A percentile compares a stretch with the other conserved stretches of the same genome.
These are phyloP conservation scores for Caenorhabditis japonica DNA, from an alignment of 2,888 invertebrate species.

Conservation along the genomic window DNA sequence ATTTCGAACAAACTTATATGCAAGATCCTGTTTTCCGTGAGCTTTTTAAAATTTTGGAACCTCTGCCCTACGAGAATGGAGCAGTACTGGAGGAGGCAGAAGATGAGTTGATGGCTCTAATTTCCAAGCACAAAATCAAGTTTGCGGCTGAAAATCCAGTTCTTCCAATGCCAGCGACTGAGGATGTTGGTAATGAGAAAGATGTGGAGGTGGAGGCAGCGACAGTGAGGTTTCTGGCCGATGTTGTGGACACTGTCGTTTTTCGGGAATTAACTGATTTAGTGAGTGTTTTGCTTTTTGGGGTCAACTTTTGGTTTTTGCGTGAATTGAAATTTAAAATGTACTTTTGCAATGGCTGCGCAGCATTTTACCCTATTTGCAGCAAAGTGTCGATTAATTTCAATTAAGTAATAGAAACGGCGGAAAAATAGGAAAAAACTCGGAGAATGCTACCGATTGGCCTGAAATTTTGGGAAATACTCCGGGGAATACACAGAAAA, in stretches of 20 bases:
- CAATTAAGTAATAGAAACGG: too few relatives aligned
- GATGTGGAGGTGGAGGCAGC: not conserved
- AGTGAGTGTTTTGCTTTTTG: conserved; percentile 22
- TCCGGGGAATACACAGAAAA: too few relatives aligned
- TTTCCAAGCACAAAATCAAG: conserved; percentile 12
- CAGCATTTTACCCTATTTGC: too few relatives aligned
- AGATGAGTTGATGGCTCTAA: conserved; percentile 12
- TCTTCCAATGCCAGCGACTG: conserved; percentile 7
- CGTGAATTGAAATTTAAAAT: too few relatives aligned
- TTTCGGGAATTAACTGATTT: conserved; percentile 8
- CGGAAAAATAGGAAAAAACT: too few relatives aligned
- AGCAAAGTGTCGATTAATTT: too few relatives aligned
- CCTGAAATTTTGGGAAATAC: too few relatives aligned
- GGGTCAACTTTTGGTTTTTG: too few relatives aligned
- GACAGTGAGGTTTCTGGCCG: conserved; percentile 1
- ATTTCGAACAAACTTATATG: conserved; percentile 19
- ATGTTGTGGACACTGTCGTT: conserved; percentile 25
- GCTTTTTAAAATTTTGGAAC: conserved; percentile 8
- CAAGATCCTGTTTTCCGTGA: conserved; percentile 20
- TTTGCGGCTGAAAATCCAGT: conserved; percentile 17
- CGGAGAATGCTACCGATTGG: too few relatives aligned
- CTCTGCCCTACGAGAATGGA: conserved; percentile 13
- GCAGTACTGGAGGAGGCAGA: conserved; percentile 3
- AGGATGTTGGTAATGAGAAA: not conserved
- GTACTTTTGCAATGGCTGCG: too few relatives aligned